Percentiles rank a stretch among this genome's conserved stretches.
Conservation (phyloP, 2,888 invertebrate species). For the Lomographa bimaculata region DNA sequence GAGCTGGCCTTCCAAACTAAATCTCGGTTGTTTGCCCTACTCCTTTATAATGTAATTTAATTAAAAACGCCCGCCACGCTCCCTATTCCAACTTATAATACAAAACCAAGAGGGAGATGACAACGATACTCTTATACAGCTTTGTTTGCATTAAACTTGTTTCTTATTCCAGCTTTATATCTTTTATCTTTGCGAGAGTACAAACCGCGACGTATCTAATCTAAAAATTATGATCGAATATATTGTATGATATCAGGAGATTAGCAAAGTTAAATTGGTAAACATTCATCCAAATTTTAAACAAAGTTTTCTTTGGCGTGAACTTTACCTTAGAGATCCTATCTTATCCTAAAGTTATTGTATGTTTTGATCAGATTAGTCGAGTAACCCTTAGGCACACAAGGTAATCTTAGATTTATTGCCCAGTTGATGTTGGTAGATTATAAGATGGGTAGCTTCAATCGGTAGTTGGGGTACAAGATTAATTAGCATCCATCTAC, state of each 20-base stretch:
- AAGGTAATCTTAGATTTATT: slow-evolving; percentile 12
- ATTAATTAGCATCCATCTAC: slow-evolving; percentile 8
- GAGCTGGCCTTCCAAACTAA: slow-evolving; percentile 54
- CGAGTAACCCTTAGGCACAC: slow-evolving; percentile 3
- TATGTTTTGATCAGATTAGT: slow-evolving; percentile 5
- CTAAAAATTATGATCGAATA: slow-evolving; percentile 23
- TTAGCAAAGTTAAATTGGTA: slow-evolving; percentile 20
- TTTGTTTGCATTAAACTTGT: slow-evolving; percentile 29
- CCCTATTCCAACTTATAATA: slow-evolving; percentile 30
- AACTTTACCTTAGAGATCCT: slow-evolving; percentile 3
- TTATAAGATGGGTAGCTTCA: not conserved
- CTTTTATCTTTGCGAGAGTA: slow-evolving; percentile 14
- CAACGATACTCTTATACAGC: slow-evolving; percentile 22
- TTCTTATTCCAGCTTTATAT: slow-evolving; percentile 19
- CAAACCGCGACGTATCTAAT: slow-evolving; percentile 15
- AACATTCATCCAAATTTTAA: slow-evolving; percentile 5
- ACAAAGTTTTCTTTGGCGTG: slow-evolving; percentile 9
- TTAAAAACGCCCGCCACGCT: slow-evolving; percentile 53
- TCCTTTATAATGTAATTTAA: slow-evolving; percentile 61
- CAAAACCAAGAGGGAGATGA: slow-evolving; percentile 18
- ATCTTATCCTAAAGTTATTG: slow-evolving; percentile 8
- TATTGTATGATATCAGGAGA: slow-evolving; percentile 13
- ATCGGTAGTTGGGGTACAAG: slow-evolving; percentile 4
- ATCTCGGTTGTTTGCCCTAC: slow-evolving; percentile 56
- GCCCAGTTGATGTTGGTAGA: slow-evolving; percentile 5